Evolutionary conservation across 1,140 invertebrate genomes (phyloP), one percentile per base, ranked within the genome.

Genomic region (Aphelinus certus): DNA sequence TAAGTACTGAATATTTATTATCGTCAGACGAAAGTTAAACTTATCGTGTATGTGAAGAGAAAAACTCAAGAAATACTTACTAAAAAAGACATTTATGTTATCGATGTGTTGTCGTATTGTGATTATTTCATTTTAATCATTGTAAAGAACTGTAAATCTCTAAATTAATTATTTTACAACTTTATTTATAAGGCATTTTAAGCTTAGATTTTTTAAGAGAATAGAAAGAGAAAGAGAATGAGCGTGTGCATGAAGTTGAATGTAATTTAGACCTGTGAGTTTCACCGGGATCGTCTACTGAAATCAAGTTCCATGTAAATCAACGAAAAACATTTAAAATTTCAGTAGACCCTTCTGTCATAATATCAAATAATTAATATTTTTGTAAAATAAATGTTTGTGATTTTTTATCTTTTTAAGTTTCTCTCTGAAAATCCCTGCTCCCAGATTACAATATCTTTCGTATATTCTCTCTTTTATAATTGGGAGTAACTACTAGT

Each of bases 51-150:
- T 68, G 67, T 10, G 49, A 69, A 57, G 56, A 46, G 42, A 69
- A 66, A 51, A 66, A 53, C 53, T 3, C 46, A 66, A 45, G 4
- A 46, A 46, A 64, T 74, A 49, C 3, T 2, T 3, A 42, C 3
- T 43, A 45, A 46, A 9, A n/a, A 69, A 69, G 6, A 51, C 9
- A 62, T 51, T 10, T 49, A 74, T 55, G 60, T n/a, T 49, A 64
- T 45, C 56, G 56, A 56, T 7, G 2, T 9, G 53, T 6, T 60
- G 42, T 53, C 56, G 62, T 7, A 46, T 70, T 70, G 56, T 75
- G 60, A 75, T 71, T 75, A 71, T 65, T 66, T 58, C 63, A 70
- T 51, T 71, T 57, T 75, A 70, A 61, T 51, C 43, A 42, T 10
- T 62, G 10, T n/a, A 57, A 57, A 49, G 7, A 3, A 65, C 42